phyloP scores from a whole-genome alignment of 2,797 vertebrate genomes.

The Aplochiton taeniatus region DNA sequence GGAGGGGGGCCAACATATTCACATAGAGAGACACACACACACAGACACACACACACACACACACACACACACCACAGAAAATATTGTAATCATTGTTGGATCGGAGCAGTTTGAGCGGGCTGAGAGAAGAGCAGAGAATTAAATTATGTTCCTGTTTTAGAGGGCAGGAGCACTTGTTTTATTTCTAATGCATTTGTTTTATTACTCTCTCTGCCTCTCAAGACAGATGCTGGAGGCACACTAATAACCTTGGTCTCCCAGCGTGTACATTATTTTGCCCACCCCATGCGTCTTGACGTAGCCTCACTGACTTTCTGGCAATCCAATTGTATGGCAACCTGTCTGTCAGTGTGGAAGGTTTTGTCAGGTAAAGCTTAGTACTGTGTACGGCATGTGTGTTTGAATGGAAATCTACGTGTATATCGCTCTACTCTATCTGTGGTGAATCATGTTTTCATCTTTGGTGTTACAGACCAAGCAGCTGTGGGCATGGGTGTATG shows the following conservation, averaged over 20 bases:
- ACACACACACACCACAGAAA: background rate
- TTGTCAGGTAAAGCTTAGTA: too few species aligned
- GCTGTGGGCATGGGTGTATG: too few species aligned
- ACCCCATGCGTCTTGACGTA: too few species aligned
- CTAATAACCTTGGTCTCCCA: background rate
- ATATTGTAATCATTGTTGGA: conserved; percentile 22
- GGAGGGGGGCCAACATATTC: background rate
- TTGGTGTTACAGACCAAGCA: too few species aligned
- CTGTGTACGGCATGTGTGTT: too few species aligned
- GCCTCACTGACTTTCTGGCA: too few species aligned
- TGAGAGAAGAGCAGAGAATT: conserved; percentile 45
- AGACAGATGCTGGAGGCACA: conserved; percentile 8
- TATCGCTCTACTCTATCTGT: too few species aligned
- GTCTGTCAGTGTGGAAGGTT: too few species aligned
- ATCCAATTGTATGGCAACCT: too few species aligned
- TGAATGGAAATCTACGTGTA: too few species aligned
- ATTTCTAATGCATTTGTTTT: conserved; percentile 19
- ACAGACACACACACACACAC: conserved; percentile 1
- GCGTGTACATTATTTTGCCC: background rate
- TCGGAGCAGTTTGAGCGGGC: conserved; percentile 24
- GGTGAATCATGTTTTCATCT: too few species aligned
- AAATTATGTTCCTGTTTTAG: conserved; percentile 61
- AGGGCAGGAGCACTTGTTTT: conserved; percentile 18
- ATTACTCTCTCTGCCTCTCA: conserved; percentile 12
- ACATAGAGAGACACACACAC: background rate